Conservation (phyloP, 2,888 invertebrate species). For the Heliconius hortense region DNA sequence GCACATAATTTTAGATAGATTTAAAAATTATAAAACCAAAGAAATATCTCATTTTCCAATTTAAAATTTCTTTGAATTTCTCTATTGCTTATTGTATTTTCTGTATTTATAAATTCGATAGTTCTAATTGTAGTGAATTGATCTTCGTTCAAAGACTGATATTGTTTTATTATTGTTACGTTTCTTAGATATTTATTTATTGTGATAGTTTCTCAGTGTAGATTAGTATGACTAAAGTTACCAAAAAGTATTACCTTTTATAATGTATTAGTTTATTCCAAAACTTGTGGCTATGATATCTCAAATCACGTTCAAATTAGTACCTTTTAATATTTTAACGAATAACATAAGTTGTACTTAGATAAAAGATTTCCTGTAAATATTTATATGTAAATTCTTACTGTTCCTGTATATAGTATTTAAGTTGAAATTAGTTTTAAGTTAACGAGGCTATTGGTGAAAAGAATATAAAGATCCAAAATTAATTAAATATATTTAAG, state of each 20-base stretch:
- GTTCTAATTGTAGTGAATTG: slow-evolving; percentile 34
- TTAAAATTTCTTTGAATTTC: slow-evolving; percentile 21
- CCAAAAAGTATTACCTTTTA: slow-evolving; percentile 78
- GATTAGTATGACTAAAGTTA: slow-evolving; percentile 75
- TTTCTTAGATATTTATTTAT: slow-evolving; percentile 76
- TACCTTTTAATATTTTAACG: slow-evolving; percentile 43
- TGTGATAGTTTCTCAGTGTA: slow-evolving; percentile 70
- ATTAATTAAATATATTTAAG: slow-evolving; percentile 32
- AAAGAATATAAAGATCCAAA: slow-evolving; percentile 56
- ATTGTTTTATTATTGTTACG: slow-evolving; percentile 71
- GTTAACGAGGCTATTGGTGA: slow-evolving; percentile 67
- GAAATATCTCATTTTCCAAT: slow-evolving; percentile 43
- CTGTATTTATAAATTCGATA: slow-evolving; percentile 3
- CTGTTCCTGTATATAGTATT: slow-evolving; percentile 64
- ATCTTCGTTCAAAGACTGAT: slow-evolving; percentile 73
- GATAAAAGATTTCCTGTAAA: slow-evolving; percentile 37
- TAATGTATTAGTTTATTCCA: slow-evolving; percentile 62
- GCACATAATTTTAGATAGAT: slow-evolving; percentile 15
- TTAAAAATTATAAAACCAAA: slow-evolving; percentile 41
- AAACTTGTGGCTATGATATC: slow-evolving; percentile 70
- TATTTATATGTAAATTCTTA: slow-evolving; percentile 49
- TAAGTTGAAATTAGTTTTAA: slow-evolving; percentile 53
- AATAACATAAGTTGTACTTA: slow-evolving; percentile 29
- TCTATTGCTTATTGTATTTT: not conserved
- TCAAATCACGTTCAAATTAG: slow-evolving; percentile 55